phyloP scores from a whole-genome alignment of 2,888 invertebrate genomes.

The Cheiracanthium punctorium region DNA sequence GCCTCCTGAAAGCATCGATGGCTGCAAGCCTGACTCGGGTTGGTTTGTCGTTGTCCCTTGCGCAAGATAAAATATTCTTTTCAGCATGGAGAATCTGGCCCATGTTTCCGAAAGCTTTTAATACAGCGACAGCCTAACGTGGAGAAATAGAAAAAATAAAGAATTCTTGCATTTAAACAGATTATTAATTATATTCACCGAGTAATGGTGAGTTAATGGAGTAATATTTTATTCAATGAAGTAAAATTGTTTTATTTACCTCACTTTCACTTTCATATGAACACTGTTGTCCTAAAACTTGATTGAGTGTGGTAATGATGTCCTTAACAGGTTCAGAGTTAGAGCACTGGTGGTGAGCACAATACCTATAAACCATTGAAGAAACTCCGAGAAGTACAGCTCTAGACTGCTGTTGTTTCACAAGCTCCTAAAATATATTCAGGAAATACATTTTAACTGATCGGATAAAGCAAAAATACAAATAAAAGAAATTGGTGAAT shows the following conservation, averaged over 20 bases:
- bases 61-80: slow-evolving; percentile 25
- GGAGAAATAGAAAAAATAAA: slow-evolving; percentile 8
- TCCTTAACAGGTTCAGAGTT: slow-evolving; percentile 18
- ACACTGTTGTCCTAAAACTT: slow-evolving; percentile 34
- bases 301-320: slow-evolving; percentile 25
- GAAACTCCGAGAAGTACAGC: slow-evolving; percentile 67
- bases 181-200: neutral
- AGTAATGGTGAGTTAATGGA: neutral
- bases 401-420: slow-evolving; percentile 32
- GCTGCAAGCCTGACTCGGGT: slow-evolving; percentile 59
- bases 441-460: too few species aligned
- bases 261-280: slow-evolving; percentile 29
- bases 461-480: too few species aligned
- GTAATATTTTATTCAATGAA: neutral
- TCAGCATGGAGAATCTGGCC: slow-evolving; percentile 44
- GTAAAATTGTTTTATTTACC: slow-evolving; percentile 27
- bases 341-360: slow-evolving; percentile 12
- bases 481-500: too few species aligned
- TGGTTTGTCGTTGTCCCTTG: slow-evolving; percentile 12
- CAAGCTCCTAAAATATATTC: too few species aligned
- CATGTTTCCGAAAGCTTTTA: slow-evolving; percentile 68
- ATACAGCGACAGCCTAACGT: neutral
- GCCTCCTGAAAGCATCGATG: slow-evolving; percentile 76
- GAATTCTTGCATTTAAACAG: neutral
- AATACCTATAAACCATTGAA: slow-evolving; percentile 65